A percentile compares a stretch with the other conserved stretches of the same genome.
Conservation (phyloP, 2,888 invertebrate species). For the Exephanes ischioxanthus region DNA sequence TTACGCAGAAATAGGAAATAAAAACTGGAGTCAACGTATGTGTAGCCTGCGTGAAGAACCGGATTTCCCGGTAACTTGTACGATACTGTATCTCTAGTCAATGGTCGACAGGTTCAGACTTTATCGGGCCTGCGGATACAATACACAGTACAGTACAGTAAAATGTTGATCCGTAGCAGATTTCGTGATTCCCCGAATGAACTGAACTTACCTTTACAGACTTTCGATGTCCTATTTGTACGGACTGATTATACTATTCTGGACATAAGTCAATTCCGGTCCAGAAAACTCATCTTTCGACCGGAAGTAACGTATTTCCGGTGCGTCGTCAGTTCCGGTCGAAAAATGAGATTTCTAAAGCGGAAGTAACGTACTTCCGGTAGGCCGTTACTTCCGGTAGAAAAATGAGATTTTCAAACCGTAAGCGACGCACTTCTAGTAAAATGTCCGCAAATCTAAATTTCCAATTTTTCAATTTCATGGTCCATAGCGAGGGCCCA, state of each 20-base stretch:
- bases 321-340: too few relatives aligned
- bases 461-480: too few relatives aligned
- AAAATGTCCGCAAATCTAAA: too few relatives aligned
- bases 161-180: not conserved
- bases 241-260: not conserved
- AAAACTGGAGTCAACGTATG: conserved; percentile 1
- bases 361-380: too few relatives aligned
- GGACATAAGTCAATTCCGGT: too few relatives aligned
- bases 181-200: conserved; percentile 17
- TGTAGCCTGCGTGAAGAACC: conserved; percentile 33
- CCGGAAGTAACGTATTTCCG: not conserved
- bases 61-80: conserved; percentile 51
- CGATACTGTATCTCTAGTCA: conserved; percentile 39
- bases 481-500: too few relatives aligned
- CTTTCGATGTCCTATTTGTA: not conserved
- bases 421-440: too few relatives aligned
- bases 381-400: too few relatives aligned
- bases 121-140: not conserved
- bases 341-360: too few relatives aligned
- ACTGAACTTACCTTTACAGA: not conserved
- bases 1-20: conserved; percentile 44
- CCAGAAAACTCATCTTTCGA: not conserved
- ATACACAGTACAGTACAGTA: not conserved
- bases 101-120: not conserved
- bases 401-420: too few relatives aligned